Evolutionary conservation across 2,797 vertebrate species (phyloP).

Genomic region (Otolemur crassicaudatus): DNA sequence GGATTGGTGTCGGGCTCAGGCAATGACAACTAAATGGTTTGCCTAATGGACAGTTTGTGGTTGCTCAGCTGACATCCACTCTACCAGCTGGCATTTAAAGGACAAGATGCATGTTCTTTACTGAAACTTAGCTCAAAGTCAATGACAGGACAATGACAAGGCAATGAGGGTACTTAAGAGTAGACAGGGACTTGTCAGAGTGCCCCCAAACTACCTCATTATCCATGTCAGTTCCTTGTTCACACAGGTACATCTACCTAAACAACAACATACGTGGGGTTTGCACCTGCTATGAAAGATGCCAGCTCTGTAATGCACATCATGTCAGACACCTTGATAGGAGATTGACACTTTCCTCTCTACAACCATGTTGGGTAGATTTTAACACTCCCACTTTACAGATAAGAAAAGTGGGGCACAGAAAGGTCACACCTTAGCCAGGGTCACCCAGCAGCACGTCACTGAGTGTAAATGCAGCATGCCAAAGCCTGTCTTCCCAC

Average conservation of each 20-base stretch:
- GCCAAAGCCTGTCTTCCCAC: background rate
- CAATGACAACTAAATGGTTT: background rate
- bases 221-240: background rate
- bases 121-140: constrained; percentile 24
- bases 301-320: background rate
- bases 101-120: background rate
- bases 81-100: background rate
- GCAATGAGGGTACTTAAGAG: background rate
- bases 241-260: background rate
- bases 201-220: background rate
- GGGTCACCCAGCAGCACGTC: background rate
- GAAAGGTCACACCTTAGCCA: background rate
- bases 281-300: background rate
- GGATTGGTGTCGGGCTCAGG: background rate
- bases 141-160: constrained; percentile 9
- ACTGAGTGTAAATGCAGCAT: background rate
- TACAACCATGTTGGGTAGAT: background rate
- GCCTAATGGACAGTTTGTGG: background rate
- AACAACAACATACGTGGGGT: background rate
- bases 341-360: background rate
- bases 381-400: background rate
- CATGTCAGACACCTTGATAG: background rate
- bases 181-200: background rate
- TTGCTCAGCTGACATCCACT: background rate
- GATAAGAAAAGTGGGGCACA: background rate